Percentiles rank a stretch among this genome's conserved stretches.
Conservation (phyloP, 2,113 vertebrate species). For the Gorsachius goisagi region DNA sequence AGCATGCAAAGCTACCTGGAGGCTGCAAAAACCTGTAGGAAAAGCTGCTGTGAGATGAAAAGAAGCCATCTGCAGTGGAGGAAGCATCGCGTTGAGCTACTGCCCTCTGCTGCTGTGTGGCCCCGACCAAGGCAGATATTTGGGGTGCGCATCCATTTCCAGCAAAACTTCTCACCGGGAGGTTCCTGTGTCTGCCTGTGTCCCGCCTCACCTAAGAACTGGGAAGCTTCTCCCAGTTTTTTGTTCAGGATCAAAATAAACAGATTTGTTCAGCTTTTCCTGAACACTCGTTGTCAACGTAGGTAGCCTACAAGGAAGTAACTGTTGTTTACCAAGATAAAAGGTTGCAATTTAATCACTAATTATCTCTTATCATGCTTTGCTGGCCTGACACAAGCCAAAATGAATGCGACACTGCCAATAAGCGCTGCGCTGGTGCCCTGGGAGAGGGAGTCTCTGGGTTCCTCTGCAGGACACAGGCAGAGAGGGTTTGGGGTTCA, state of each 20-base stretch:
- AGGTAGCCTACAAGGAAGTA: slow-evolving; percentile 10
- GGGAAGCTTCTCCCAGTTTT: background rate
- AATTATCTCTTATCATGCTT: slow-evolving; percentile 19
- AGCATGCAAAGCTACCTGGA: background rate
- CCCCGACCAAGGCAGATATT: background rate
- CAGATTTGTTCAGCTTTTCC: slow-evolving; percentile 21
- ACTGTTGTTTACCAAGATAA: slow-evolving; percentile 7
- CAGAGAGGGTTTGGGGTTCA: background rate
- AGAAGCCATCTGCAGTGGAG: background rate
- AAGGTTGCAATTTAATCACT: slow-evolving; percentile 32
- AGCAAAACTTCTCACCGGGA: background rate
- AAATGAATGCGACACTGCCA: background rate
- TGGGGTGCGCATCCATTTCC: background rate
- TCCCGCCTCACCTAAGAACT: background rate
- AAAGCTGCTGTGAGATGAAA: background rate
- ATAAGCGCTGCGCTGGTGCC: background rate
- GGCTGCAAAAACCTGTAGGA: background rate
- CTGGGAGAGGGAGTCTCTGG: background rate
- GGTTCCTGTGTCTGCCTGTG: background rate
- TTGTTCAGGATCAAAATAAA: slow-evolving; percentile 31
- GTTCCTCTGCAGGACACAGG: background rate
- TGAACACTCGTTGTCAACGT: background rate
- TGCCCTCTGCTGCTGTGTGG: slow-evolving; percentile 34
- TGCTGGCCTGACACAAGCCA: background rate
- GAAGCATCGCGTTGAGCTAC: background rate